A percentile compares a stretch with the other conserved stretches of the same genome.
These are phyloP conservation scores for Andrena bucephala DNA, from an alignment of 2,888 invertebrate species.

Conservation along the genomic window DNA sequence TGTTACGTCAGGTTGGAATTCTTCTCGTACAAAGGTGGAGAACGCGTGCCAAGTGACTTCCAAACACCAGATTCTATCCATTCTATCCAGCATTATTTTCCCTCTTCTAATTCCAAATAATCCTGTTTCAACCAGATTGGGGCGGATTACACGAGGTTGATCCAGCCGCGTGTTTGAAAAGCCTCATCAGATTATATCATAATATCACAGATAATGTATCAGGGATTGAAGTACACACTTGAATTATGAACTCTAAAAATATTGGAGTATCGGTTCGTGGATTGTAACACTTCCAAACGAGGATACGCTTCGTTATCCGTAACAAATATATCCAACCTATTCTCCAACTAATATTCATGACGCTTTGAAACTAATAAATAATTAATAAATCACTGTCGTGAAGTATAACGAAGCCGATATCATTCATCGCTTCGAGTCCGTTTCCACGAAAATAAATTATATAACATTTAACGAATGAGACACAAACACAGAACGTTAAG, in stretches of 20 bases:
- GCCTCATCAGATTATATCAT: constrained; percentile 20
- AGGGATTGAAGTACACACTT: background rate
- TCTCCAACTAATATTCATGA: background rate
- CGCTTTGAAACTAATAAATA: background rate
- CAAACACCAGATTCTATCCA: background rate
- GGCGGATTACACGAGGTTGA: constrained; percentile 27
- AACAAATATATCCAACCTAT: background rate
- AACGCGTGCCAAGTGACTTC: too few relatives aligned
- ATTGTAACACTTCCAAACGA: background rate
- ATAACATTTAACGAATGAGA: background rate
- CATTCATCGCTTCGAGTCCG: background rate
- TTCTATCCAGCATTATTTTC: background rate
- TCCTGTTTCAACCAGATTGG: constrained; percentile 25
- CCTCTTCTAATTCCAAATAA: constrained; percentile 2
- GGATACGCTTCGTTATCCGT: background rate
- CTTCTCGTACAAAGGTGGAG: background rate
- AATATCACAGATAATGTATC: constrained; percentile 36
- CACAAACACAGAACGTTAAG: background rate
- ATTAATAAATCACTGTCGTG: background rate
- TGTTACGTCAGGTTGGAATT: constrained; percentile 32
- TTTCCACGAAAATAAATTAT: constrained; percentile 2
- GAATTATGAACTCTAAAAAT: constrained; percentile 18
- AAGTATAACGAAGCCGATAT: background rate
- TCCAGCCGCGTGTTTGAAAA: constrained; percentile 27
- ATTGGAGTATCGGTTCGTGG: background rate